phyloP scores from a whole-genome alignment of 2,797 vertebrate genomes.

The Takifugu rubripes region DNA sequence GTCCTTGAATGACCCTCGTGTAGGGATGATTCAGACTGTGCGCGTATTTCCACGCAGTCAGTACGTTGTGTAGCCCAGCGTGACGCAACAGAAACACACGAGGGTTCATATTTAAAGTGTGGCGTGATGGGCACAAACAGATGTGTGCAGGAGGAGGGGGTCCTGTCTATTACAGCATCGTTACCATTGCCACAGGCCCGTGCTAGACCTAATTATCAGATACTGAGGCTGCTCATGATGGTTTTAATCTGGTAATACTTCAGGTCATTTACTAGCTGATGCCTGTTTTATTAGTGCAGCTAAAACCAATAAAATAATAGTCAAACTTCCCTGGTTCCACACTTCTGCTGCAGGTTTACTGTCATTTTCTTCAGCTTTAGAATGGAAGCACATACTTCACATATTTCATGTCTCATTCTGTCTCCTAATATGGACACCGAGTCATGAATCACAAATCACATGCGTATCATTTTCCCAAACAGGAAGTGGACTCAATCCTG shows the following conservation, averaged over 20 bases:
- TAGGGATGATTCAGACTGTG: too few relatives aligned
- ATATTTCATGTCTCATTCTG: not conserved
- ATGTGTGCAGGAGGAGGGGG: too few relatives aligned
- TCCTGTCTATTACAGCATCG: too few relatives aligned
- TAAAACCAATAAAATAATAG: conserved; percentile 19
- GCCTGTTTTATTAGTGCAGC: conserved; percentile 16
- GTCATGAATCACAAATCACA: conserved; percentile 2
- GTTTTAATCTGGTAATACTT: conserved; percentile 8
- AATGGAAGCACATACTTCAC: not conserved
- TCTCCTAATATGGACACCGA: conserved; percentile 1
- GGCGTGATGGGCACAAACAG: too few relatives aligned
- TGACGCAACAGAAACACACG: too few relatives aligned
- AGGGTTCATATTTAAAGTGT: too few relatives aligned
- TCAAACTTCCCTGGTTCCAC: conserved; percentile 15
- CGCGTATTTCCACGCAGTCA: too few relatives aligned
- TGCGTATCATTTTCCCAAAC: conserved; percentile 4
- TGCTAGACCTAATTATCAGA: too few relatives aligned
- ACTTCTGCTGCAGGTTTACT: conserved; percentile 18
- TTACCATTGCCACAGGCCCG: too few relatives aligned
- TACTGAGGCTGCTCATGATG: too few relatives aligned
- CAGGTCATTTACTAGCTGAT: conserved; percentile 32
- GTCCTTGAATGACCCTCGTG: too few relatives aligned
- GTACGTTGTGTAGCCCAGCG: too few relatives aligned
- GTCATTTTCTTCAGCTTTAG: not conserved
- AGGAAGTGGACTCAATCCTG: not conserved